These are phyloP conservation scores for Lycaon pictus DNA, from an alignment of 2,113 vertebrate species.

Conservation along the genomic window DNA sequence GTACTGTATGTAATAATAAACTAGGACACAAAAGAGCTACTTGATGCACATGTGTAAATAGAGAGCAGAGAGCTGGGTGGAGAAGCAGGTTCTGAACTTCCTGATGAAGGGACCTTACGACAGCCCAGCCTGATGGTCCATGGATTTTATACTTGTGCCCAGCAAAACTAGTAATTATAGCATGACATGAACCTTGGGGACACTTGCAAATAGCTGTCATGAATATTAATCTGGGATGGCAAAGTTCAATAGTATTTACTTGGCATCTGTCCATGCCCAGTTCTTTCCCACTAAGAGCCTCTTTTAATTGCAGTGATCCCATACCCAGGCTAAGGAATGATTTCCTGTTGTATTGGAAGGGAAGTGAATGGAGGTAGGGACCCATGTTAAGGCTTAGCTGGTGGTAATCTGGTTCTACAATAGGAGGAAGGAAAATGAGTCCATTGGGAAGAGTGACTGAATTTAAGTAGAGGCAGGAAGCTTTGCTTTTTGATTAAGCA, in stretches of 20 bases:
- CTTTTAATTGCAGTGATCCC: not conserved
- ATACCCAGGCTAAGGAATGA: not conserved
- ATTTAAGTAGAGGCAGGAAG: not conserved
- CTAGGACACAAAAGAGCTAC: not conserved
- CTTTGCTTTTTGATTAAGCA: conserved; percentile 49
- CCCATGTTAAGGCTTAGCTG: not conserved
- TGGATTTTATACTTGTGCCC: not conserved
- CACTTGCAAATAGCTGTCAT: not conserved
- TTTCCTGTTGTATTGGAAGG: not conserved
- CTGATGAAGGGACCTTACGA: not conserved
- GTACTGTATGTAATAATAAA: not conserved
- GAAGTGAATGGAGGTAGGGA: not conserved
- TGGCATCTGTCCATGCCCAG: not conserved
- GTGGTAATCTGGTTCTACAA: not conserved
- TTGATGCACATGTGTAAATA: not conserved
- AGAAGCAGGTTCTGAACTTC: not conserved
- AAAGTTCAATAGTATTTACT: not conserved
- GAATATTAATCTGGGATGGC: not conserved
- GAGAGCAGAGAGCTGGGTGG: not conserved
- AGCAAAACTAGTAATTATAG: not conserved
- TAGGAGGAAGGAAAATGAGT: not conserved
- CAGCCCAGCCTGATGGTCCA: not conserved
- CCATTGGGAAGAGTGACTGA: not conserved
- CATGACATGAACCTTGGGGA: not conserved
- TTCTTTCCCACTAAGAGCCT: not conserved